Conservation (phyloP, 2,888 invertebrate genomes). For the Acleris emargana region DNA sequence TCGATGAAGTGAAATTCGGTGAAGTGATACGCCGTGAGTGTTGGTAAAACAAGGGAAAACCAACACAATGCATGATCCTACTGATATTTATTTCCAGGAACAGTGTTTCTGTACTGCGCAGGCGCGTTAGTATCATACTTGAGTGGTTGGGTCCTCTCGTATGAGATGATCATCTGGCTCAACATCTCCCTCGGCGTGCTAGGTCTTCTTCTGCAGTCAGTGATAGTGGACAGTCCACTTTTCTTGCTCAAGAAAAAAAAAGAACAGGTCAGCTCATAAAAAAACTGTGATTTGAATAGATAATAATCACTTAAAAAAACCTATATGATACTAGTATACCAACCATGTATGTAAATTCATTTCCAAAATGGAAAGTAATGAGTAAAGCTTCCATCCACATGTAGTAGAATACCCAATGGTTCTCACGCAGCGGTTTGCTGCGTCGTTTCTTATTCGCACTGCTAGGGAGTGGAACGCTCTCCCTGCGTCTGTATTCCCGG, state of each 20-base stretch:
- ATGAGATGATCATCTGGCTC: constrained; percentile 59
- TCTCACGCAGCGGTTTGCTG: no score
- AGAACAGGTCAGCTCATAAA: constrained; percentile 59
- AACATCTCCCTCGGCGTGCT: constrained; percentile 56
- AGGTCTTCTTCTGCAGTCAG: constrained; percentile 50
- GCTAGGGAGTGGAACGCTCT: no score
- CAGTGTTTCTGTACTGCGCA: constrained; percentile 52
- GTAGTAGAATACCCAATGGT: no score
- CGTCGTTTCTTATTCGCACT: no score
- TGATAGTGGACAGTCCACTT: constrained; percentile 68
- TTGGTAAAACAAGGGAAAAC: background rate
- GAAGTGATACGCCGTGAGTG: no score
- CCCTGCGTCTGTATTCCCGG: no score
- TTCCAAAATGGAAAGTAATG: no score
- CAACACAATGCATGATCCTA: background rate
- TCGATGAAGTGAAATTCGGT: no score
- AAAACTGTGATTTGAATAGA: background rate
- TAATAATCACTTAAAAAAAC: no score
- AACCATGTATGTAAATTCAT: no score
- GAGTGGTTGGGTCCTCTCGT: constrained; percentile 64
- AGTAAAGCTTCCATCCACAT: no score
- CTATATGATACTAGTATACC: no score
- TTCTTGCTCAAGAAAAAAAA: constrained; percentile 63
- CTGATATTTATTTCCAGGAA: constrained; percentile 43
- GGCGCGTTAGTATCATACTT: constrained; percentile 63